Conservation (phyloP, 2,797 vertebrate genomes). For the Hipposideros larvatus region DNA sequence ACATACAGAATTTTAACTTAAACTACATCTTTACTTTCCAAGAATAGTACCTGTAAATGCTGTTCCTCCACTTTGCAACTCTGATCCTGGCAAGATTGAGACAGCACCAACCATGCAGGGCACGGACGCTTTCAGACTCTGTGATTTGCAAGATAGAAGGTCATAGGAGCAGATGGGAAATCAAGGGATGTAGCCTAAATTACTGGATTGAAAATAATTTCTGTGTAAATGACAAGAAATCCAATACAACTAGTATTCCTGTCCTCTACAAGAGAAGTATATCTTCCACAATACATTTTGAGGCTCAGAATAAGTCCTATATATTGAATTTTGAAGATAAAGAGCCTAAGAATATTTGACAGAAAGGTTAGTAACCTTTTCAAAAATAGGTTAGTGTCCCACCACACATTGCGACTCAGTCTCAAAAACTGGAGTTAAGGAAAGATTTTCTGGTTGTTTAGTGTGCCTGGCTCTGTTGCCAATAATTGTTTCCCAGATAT, state of each 20-base stretch:
- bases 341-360: not conserved
- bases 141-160: not conserved
- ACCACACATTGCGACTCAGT: not conserved
- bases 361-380: slow-evolving; percentile 14
- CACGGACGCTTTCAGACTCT: not conserved
- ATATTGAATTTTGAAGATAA: slow-evolving; percentile 17
- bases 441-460: slow-evolving; percentile 7
- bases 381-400: not conserved
- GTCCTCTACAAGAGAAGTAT: not conserved
- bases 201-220: not conserved
- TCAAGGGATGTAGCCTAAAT: not conserved
- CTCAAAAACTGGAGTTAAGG: not conserved
- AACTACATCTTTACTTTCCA: not conserved
- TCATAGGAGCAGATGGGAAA: not conserved
- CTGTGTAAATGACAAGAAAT: not conserved
- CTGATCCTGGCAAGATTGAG: not conserved
- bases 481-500: not conserved
- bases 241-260: not conserved
- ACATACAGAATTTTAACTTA: not conserved
- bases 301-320: not conserved
- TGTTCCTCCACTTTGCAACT: not conserved
- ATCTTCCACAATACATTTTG: not conserved
- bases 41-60: not conserved
- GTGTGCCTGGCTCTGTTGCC: not conserved
- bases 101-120: not conserved